These are phyloP conservation scores for Tachuris rubrigastra DNA, from an alignment of 2,113 vertebrate genomes.

Conservation along the genomic window DNA sequence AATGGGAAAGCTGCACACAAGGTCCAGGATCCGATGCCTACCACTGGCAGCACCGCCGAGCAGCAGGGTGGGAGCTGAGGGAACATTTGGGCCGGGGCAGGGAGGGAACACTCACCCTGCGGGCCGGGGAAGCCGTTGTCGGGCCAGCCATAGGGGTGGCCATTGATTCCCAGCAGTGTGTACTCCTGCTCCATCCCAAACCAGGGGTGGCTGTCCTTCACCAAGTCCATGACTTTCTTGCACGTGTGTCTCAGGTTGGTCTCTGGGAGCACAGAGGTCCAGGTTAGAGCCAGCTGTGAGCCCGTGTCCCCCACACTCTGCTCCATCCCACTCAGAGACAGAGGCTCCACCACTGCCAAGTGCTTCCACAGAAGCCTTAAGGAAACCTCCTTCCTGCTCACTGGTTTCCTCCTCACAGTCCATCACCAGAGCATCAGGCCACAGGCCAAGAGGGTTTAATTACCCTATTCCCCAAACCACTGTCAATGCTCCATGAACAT, in stretches of 20 bases:
- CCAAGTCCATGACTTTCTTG: slow-evolving; percentile 69
- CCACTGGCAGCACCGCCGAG: rapidly evolving
- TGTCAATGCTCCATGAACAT: background rate
- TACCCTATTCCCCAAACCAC: background rate
- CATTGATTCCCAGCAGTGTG: slow-evolving; percentile 54
- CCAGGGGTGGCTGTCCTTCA: slow-evolving; percentile 62
- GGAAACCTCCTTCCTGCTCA: background rate
- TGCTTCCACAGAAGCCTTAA: background rate
- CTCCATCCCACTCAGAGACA: rapidly evolving
- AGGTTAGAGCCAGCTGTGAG: rapidly evolving
- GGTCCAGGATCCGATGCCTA: rapidly evolving
- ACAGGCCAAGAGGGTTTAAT: background rate
- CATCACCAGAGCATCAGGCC: background rate
- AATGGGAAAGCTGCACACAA: rapidly evolving
- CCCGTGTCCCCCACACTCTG: rapidly evolving
- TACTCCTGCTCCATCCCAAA: slow-evolving; percentile 79
- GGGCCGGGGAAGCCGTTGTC: slow-evolving; percentile 62
- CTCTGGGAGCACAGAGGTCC: slow-evolving; percentile 50
- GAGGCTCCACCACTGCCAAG: background rate
- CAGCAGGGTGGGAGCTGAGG: background rate
- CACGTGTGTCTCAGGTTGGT: slow-evolving; percentile 73
- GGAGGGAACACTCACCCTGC: slow-evolving; percentile 49
- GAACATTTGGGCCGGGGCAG: rapidly evolving
- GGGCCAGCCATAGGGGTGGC: slow-evolving; percentile 73
- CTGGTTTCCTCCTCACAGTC: background rate